phyloP scores from a whole-genome alignment of 1,140 invertebrate species.

The Drosophila miranda region DNA sequence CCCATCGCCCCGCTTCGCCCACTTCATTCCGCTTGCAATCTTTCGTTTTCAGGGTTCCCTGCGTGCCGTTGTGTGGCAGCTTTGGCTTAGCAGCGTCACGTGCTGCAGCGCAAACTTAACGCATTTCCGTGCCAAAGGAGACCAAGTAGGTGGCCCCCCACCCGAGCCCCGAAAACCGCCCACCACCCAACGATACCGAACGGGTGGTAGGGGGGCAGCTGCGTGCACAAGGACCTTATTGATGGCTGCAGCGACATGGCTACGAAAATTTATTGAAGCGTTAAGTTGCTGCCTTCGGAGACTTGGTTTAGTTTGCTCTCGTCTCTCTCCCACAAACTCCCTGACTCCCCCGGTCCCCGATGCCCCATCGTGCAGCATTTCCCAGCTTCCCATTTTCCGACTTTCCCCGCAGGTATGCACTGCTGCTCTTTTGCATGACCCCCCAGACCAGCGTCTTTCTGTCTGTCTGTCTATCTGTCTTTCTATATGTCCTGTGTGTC shows the following conservation, averaged over 20 bases:
- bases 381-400: no score
- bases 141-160: conserved; percentile 21
- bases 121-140: conserved; percentile 68
- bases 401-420: conserved; percentile 33
- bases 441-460: background rate
- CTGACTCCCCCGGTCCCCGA: background rate
- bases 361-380: background rate
- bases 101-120: conserved; percentile 79
- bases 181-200: background rate
- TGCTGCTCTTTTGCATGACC: conserved; percentile 31
- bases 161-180: background rate
- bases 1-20: background rate
- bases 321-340: background rate
- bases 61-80: conserved; percentile 76
- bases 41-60: conserved; percentile 54
- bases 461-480: no score
- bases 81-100: conserved; percentile 77
- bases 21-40: conserved; percentile 14
- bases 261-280: conserved; percentile 77
- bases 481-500: no score
- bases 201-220: conserved; percentile 9
- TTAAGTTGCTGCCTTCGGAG: conserved; percentile 76
- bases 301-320: conserved; percentile 51
- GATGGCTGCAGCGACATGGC: conserved; percentile 68
- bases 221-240: conserved; percentile 79